phyloP scores from a whole-genome alignment of 1,140 invertebrate genomes.

The Holcopasites calliopsidis region DNA sequence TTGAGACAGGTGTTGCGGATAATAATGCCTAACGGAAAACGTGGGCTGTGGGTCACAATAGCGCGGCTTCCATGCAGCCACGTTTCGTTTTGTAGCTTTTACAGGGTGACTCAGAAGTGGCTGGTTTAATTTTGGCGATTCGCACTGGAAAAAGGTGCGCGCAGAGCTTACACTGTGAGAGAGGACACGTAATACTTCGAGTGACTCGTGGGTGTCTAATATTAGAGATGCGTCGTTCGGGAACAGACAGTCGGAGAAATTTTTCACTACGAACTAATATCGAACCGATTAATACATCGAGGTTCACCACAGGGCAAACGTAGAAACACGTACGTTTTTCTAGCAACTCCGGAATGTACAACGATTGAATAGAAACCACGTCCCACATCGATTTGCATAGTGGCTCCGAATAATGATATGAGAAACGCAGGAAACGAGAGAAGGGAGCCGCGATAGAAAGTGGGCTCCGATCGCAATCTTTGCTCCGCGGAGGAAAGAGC shows the following conservation, averaged over 20 bases:
- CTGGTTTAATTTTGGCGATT: neutral
- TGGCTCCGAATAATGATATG: neutral
- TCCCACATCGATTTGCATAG: neutral
- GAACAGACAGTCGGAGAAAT: too few relatives aligned
- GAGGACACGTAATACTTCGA: neutral
- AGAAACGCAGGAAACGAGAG: neutral
- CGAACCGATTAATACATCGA: too few relatives aligned
- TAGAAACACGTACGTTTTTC: neutral
- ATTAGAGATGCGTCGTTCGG: too few relatives aligned
- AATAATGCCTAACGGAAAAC: conserved; percentile 62
- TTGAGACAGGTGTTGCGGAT: conserved; percentile 64
- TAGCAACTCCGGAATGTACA: neutral
- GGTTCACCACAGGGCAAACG: too few relatives aligned
- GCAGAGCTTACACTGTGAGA: neutral
- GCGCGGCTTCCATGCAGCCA: conserved; percentile 5
- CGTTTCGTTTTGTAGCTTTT: conserved; percentile 11
- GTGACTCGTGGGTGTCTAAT: neutral
- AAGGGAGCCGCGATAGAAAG: conserved; percentile 19
- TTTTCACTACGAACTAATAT: neutral
- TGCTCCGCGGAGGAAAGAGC: conserved; percentile 6
- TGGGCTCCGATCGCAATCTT: conserved; percentile 31
- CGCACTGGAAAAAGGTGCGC: neutral
- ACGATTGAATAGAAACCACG: neutral
- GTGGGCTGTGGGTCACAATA: conserved; percentile 55
- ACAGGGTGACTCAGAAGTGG: neutral